phyloP scores from a whole-genome alignment of 1,140 invertebrate genomes.

The Drosophila ananassae region DNA sequence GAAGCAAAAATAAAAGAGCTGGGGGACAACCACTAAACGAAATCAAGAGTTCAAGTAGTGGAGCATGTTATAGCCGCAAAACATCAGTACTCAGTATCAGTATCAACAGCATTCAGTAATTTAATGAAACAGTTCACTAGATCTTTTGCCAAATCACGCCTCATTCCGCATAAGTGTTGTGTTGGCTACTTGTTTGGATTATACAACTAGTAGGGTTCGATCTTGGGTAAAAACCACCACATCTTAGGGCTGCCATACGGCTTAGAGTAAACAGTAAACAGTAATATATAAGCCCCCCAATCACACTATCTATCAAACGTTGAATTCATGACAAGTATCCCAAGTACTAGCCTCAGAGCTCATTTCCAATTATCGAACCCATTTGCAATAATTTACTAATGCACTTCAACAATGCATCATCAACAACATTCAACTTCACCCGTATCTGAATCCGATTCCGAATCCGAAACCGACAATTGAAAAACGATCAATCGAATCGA shows the following conservation, averaged over 20 bases:
- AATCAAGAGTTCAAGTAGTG: slow-evolving; percentile 38
- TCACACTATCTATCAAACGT: slow-evolving; percentile 7
- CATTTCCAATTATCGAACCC: slow-evolving; percentile 47
- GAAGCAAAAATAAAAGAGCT: slow-evolving; percentile 15
- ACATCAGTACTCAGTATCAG: slow-evolving; percentile 17
- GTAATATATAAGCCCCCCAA: neutral
- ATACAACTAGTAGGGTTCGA: neutral
- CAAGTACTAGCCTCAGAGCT: neutral
- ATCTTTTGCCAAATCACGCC: slow-evolving; percentile 40
- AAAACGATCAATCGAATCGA: slow-evolving; percentile 37
- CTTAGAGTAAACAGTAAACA: neutral
- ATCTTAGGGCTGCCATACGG: neutral
- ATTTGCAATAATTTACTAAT: slow-evolving; percentile 74
- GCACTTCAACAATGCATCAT: slow-evolving; percentile 71
- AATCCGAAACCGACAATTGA: slow-evolving; percentile 22
- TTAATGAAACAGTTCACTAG: slow-evolving; percentile 36
- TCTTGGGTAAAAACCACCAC: slow-evolving; percentile 6
- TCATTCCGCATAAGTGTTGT: slow-evolving; percentile 45
- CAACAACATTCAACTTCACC: slow-evolving; percentile 31
- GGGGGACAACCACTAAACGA: slow-evolving; percentile 12
- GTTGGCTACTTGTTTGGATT: slow-evolving; percentile 21
- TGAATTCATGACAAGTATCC: slow-evolving; percentile 27
- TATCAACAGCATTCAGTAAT: slow-evolving; percentile 22
- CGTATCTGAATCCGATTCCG: slow-evolving; percentile 3
- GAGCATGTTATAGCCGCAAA: slow-evolving; percentile 47